Evolutionary conservation across 2,797 vertebrate species (phyloP), one percentile per base, ranked within the genome.

Genomic region (Sphenopsis melanotis): DNA sequence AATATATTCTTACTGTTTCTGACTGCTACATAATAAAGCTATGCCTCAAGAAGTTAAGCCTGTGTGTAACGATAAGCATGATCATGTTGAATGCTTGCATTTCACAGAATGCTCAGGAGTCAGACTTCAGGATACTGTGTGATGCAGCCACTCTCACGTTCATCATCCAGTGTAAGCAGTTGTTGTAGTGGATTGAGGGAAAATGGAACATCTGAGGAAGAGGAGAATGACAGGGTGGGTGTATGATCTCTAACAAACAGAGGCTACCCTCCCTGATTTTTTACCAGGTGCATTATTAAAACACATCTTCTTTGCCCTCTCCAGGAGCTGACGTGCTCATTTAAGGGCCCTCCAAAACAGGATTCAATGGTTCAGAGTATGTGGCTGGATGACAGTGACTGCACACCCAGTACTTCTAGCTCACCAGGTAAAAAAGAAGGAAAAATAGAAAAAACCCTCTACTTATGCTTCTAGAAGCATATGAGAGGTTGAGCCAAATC

Each of bases 161-260:
- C 97, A 60, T 97, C 97, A 63, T 97, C 97, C 93, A 97, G 88
- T 50, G 94, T 96, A 95, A 97, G 97, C 97, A 98, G 96, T 96
- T 98, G 96, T 94, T 97, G 96, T 93, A 97, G 96, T 82, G 97
- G 92, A 84, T 95, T 97, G 77, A 96, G 96, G 88, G 95, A 96
- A 93, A 92, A 97, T 71, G 97, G 96, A 87, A 94, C 95, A 49
- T 89, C 95, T 13, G 95, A 97, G 87, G 96, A 98, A 86, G 96
- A 95, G 23, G 96, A 97, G 82, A 96, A 96, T 55, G 93, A 96
- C 82, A 93, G 89, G 95, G 97, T 97, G 93, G 96, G 97, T 96
- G 84, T 65, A 70, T 44, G 49, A 88, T 84, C 37, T 68, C 70
- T 92, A 89, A 69, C 34, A 74, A 86, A 60, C 46, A 84, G 61